phyloP scores from a whole-genome alignment of 2,113 vertebrate species.

The Entomyzon cyanotis region DNA sequence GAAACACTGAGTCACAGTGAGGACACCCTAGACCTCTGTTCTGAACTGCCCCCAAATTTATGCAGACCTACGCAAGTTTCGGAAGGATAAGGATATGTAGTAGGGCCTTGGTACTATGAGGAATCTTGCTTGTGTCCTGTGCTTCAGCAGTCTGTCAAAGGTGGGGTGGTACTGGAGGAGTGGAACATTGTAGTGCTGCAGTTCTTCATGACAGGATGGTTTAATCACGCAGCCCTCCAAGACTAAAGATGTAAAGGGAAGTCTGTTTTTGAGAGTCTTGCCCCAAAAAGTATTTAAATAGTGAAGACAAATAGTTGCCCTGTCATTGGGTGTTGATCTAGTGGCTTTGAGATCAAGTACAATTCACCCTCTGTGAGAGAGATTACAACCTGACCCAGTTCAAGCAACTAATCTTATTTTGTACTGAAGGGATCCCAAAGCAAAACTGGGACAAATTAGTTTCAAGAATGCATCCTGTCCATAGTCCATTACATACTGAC shows the following conservation, averaged over 20 bases:
- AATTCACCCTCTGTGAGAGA: background rate
- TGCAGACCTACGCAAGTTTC: background rate
- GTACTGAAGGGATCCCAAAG: background rate
- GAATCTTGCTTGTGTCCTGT: background rate
- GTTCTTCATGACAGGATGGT: background rate
- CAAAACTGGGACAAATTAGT: background rate
- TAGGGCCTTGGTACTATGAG: background rate
- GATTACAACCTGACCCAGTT: constrained; percentile 6
- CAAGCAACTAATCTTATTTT: constrained; percentile 14
- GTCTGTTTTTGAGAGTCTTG: background rate
- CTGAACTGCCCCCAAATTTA: background rate
- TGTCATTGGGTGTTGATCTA: background rate
- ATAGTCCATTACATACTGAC: background rate
- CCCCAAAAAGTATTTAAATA: background rate
- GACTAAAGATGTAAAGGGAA: background rate
- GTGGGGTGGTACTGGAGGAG: background rate
- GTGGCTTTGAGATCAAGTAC: background rate
- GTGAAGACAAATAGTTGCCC: background rate
- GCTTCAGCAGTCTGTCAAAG: background rate
- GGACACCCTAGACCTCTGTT: background rate
- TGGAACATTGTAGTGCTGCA: background rate
- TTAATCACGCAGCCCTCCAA: background rate
- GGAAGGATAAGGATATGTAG: background rate
- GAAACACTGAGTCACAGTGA: background rate
- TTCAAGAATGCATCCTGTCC: background rate